Conservation (phyloP, 2,113 vertebrate genomes). For the Pangasianodon hypophthalmus region DNA sequence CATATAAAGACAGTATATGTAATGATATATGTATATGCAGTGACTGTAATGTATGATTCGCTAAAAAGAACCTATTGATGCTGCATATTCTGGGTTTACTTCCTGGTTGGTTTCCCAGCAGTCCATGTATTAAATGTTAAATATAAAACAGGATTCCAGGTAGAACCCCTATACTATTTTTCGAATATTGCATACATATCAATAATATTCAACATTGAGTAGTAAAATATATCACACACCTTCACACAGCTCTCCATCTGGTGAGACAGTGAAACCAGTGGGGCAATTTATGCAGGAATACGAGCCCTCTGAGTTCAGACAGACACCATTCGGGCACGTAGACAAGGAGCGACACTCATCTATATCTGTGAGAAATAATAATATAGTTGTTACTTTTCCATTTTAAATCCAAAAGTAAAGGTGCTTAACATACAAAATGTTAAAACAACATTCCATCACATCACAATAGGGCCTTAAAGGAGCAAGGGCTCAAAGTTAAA, state of each 20-base stretch:
- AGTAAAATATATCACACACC: slow-evolving; percentile 60
- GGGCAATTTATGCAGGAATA: slow-evolving; percentile 73
- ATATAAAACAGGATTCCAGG: not conserved
- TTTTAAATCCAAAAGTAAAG: not conserved
- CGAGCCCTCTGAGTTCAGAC: slow-evolving; percentile 75
- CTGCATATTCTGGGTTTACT: not conserved
- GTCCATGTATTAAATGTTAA: not conserved
- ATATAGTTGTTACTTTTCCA: not conserved
- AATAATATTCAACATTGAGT: not conserved
- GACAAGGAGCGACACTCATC: slow-evolving; percentile 72
- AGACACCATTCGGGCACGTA: slow-evolving; percentile 73
- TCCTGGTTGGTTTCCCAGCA: not conserved
- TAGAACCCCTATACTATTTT: not conserved
- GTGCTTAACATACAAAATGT: not conserved
- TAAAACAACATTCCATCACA: not conserved
- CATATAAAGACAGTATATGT: not conserved
- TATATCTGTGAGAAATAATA: slow-evolving; percentile 64
- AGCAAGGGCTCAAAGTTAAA: not conserved
- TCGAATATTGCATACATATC: not conserved
- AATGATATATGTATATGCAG: no score
- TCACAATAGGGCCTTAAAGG: not conserved
- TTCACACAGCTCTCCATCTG: slow-evolving; percentile 73
- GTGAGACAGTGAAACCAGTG: slow-evolving; percentile 71
- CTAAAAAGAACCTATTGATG: not conserved
- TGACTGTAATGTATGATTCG: not conserved